Conservation (phyloP, 53 echinoderm and acorn worm genomes). For the Holothuria leucospilota region DNA sequence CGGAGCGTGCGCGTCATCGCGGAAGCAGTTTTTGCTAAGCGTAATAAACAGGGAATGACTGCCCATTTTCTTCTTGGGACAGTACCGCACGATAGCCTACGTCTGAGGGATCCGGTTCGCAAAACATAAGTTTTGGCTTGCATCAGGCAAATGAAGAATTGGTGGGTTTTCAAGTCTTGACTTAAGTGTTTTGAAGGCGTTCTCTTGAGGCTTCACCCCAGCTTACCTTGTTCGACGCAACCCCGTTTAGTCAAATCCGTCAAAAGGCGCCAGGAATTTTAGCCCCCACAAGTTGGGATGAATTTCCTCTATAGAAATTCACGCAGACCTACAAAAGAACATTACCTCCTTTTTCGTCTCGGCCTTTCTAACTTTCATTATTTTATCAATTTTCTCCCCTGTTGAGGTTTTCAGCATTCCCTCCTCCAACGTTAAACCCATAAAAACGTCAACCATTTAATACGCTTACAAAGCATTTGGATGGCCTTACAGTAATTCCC, state of each 20-base stretch:
- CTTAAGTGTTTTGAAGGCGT: conserved; percentile 15
- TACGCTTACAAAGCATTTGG: conserved; percentile 59
- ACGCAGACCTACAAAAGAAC: conserved; percentile 6
- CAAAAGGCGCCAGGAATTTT: conserved; percentile 54
- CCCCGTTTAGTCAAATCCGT: conserved; percentile 62
- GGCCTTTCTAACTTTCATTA: too few relatives aligned
- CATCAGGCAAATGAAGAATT: background rate
- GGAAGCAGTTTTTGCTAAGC: background rate
- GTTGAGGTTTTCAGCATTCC: conserved; percentile 44
- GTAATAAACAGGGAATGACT: background rate
- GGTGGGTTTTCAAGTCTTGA: conserved; percentile 12
- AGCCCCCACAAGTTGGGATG: background rate
- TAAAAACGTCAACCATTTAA: conserved; percentile 55
- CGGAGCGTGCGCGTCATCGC: too few relatives aligned
- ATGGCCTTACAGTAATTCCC: background rate
- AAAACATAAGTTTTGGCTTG: conserved; percentile 30
- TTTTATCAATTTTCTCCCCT: conserved; percentile 16
- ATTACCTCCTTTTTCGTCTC: too few relatives aligned
- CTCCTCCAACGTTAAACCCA: conserved; percentile 57
- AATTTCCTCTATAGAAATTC: conserved; percentile 56
- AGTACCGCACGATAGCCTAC: too few relatives aligned
- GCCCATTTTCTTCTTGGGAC: too few relatives aligned
- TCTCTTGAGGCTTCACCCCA: too few relatives aligned
- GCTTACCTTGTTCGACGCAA: conserved; percentile 30
- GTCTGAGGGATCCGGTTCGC: conserved; percentile 1